phyloP scores from a whole-genome alignment of 2,113 vertebrate species.

The Holacanthus passer region DNA sequence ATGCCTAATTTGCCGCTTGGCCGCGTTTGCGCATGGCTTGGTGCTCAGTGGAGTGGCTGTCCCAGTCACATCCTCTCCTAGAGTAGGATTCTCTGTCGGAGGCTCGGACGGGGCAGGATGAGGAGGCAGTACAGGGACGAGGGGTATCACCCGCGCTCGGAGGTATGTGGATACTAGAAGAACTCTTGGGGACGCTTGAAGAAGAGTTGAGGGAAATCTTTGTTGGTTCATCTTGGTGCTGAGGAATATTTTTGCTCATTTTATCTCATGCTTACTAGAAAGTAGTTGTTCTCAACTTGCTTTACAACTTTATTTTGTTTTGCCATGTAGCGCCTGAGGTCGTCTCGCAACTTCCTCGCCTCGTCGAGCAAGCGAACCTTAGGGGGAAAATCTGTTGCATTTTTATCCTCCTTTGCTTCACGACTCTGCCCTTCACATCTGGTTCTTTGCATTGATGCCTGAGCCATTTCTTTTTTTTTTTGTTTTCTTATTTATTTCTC shows the following conservation, averaged over 20 bases:
- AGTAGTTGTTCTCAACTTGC: background rate
- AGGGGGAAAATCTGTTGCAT: background rate
- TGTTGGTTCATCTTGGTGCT: background rate
- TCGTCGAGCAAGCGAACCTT: background rate
- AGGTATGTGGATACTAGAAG: constrained; percentile 66
- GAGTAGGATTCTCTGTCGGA: constrained; percentile 50
- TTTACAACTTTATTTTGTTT: constrained; percentile 37
- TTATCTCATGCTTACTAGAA: background rate
- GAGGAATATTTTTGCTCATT: background rate
- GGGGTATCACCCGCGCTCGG: constrained; percentile 62
- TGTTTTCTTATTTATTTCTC: background rate
- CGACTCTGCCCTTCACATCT: background rate
- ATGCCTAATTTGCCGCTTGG: constrained; percentile 81
- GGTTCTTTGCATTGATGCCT: background rate
- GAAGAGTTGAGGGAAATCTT: constrained; percentile 12
- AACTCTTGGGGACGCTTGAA: background rate
- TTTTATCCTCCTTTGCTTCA: constrained; percentile 6
- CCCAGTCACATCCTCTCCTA: constrained; percentile 67
- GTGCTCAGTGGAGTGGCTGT: constrained; percentile 71
- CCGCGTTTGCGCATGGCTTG: constrained; percentile 73
- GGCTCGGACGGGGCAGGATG: constrained; percentile 71
- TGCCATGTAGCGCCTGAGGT: background rate
- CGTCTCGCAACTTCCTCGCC: background rate
- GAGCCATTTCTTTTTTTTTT: background rate
- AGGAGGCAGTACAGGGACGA: constrained; percentile 80